Evolutionary conservation across 2,797 vertebrate genomes (phyloP), one percentile per base, ranked within the genome.

Genomic region (Trichosurus vulpecula): DNA sequence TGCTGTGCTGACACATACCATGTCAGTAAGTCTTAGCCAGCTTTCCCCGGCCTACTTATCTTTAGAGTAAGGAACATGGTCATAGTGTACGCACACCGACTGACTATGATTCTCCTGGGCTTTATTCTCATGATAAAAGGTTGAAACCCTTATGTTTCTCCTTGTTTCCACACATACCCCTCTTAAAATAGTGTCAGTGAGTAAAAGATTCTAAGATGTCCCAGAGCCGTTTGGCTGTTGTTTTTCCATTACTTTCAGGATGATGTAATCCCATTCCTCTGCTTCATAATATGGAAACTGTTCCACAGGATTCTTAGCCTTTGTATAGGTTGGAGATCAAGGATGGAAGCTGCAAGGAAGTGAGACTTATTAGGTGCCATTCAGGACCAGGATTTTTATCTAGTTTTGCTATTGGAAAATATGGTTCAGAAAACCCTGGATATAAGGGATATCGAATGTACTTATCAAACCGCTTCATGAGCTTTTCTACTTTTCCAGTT

Each of bases 101-200:
- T 93, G 52, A 94, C 87, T 54, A 51, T 81, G 58, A 91, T 92
- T 93, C 96, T 55, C 54, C 55, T 97, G 96, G 89, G 54, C 94
- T 95, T 96, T 54, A 58, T 90, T 94, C 81, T 92, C 89, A 90
- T 54, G 81, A 94, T 9, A 92, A 89, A 96, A 94, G 81, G 56
- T 54, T 61, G 29, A 90, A 56, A 30, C 47, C 56, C 54, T 16
- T 52, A 54, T 92, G 94, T 96, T 95, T 93, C 93, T 95, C 91
- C 54, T 52, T 81, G 91, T 94, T 87, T 92, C 52, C 35, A 74
- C 35, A 22, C 16, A 19, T 0, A 41, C 61, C 55, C 6, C 35
- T 19, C 81, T 94, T 92, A 61, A 55, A 89, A 29, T 90, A 47
- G 22, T 74, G 6, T 95, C 91, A 93, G 66, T 57, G 90, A 95